Base-by-base conservation (phyloP, 2,888 invertebrate genomes). In the Hesperia comma region DNA sequence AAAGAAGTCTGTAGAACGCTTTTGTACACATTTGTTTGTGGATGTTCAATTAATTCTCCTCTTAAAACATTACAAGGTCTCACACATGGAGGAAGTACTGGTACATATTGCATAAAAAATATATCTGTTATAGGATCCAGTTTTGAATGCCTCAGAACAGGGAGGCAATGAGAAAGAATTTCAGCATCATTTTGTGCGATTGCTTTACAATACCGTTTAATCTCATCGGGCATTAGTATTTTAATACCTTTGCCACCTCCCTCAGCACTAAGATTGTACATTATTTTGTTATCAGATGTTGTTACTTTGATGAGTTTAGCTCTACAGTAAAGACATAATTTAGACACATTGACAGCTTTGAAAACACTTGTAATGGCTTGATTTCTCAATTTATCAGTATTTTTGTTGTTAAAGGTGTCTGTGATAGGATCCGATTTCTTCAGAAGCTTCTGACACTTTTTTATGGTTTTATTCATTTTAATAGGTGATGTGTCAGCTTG, bases 21-120 rank as follows among this genome's bases (percentile, higher is more conserved):
- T 76, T 95, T 95, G 82, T 97, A 96, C 26, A 95, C 88, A 75
- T 94, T 92, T 12, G 96, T 95, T 80, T 97, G 96, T 6, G 96
- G 95, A 90, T 97, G 96, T 79, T 98, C 98, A 19, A 95, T 83
- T 41, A 96, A 87, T 81, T 94, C 94, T 56, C 94, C 95, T 61
- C 93, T 88, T 17, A 96, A 77, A 60, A 94, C 81, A 81, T 95
- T 93, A 80, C 93, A 94, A 5, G 99, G 99, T 74, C 99, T 93
- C 10, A 96, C 95, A 80, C 95, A 95, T 0, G 97, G 95, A 0
- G 99, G 99, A 19, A 97, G 93, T 0, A 99, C 98, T 4, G 97
- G 95, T 19, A 99, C 82, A 0, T 95, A 89, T 72, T 97, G 95
- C 83, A 97, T 94, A 81, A 98, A 99, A 82, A 99, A 97, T 63